phyloP scores from a whole-genome alignment of 2,797 vertebrate genomes.

The Telmatherina bonti region DNA sequence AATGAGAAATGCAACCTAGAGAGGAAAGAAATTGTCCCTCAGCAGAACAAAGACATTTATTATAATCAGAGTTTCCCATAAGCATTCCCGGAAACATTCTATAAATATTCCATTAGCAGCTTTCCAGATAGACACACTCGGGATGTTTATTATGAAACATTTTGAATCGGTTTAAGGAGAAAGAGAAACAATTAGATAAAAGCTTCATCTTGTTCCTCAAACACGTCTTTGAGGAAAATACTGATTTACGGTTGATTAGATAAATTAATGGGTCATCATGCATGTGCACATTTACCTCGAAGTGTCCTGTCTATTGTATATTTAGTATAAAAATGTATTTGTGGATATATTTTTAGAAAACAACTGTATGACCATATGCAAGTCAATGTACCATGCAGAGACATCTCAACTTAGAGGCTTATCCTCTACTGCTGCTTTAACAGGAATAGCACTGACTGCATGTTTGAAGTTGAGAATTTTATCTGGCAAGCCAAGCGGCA shows the following conservation, averaged over 20 bases:
- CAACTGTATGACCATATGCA: conserved; percentile 33
- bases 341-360: conserved; percentile 13
- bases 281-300: conserved; percentile 15
- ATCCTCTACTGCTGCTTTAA: conserved; percentile 58
- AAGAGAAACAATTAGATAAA: conserved; percentile 54
- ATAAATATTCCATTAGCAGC: conserved; percentile 72
- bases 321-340: conserved; percentile 4
- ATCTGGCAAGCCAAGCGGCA: conserved; percentile 69
- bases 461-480: conserved; percentile 75
- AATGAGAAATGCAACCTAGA: conserved; percentile 34
- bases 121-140: conserved; percentile 63
- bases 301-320: background rate
- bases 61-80: conserved; percentile 60
- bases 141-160: conserved; percentile 67
- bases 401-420: conserved; percentile 43
- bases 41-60: conserved; percentile 63
- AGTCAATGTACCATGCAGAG: conserved; percentile 28
- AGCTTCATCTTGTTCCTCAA: conserved; percentile 55
- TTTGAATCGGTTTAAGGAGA: conserved; percentile 57
- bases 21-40: conserved; percentile 45
- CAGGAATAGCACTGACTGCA: conserved; percentile 61
- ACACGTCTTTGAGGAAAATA: conserved; percentile 49
- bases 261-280: conserved; percentile 6
- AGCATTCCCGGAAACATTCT: conserved; percentile 68
- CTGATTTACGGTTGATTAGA: conserved; percentile 29